Conservation (phyloP, 2,797 vertebrate species). For the Sebastes aleutianus region DNA sequence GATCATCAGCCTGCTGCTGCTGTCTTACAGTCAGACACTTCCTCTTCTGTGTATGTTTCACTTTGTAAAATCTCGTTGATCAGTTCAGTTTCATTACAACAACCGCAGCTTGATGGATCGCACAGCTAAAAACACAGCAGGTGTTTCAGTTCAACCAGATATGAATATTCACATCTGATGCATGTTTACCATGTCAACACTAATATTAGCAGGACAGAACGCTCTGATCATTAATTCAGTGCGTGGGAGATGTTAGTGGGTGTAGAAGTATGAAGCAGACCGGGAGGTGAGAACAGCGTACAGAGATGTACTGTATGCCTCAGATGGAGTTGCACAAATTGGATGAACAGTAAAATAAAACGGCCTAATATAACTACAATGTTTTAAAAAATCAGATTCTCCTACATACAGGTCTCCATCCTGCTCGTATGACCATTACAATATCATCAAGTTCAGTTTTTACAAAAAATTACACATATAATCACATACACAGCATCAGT, state of each 20-base stretch:
- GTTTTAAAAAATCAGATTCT: background rate
- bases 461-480: too few species aligned
- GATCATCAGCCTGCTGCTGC: background rate
- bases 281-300: background rate
- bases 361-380: too few species aligned
- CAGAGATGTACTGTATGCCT: background rate
- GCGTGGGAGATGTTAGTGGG: background rate
- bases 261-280: background rate
- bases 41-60: too few species aligned
- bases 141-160: background rate
- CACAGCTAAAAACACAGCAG: background rate
- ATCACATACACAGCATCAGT: too few species aligned
- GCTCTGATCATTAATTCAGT: background rate
- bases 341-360: background rate
- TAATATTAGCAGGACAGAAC: background rate
- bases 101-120: background rate
- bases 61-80: too few species aligned
- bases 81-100: background rate
- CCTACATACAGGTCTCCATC: background rate
- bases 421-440: background rate
- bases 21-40: background rate
- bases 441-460: too few species aligned
- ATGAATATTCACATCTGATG: background rate
- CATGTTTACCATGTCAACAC: background rate
- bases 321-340: background rate